Evolutionary conservation across 2,888 invertebrate species (phyloP).

Genomic region (Thereva unica): DNA sequence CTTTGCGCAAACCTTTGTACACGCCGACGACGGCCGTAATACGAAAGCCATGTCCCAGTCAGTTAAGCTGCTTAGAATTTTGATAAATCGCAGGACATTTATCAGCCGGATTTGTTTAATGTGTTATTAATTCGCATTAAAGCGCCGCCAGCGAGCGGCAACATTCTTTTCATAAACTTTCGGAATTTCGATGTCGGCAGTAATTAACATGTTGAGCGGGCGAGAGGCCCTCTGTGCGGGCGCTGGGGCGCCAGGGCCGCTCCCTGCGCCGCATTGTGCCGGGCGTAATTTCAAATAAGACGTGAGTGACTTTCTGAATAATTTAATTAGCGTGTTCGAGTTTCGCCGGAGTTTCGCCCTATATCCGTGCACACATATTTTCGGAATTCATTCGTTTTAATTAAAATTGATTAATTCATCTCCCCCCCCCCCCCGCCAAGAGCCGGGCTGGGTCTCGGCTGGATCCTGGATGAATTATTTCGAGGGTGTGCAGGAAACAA

Average conservation of each 20-base stretch:
- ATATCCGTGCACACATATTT: slow-evolving; percentile 6
- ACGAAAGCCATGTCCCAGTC: slow-evolving; percentile 17
- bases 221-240: background rate
- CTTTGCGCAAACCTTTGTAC: too few relatives aligned
- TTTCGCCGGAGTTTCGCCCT: slow-evolving; percentile 1
- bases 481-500: too few relatives aligned
- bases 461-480: too few relatives aligned
- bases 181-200: too few relatives aligned
- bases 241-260: background rate
- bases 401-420: slow-evolving; percentile 21
- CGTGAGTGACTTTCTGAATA: background rate
- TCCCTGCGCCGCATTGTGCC: background rate
- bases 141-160: too few relatives aligned
- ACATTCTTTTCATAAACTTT: too few relatives aligned
- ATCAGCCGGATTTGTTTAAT: slow-evolving; percentile 32
- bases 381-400: slow-evolving; percentile 19
- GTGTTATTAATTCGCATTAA: background rate
- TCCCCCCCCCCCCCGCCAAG: background rate
- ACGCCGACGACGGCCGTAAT: background rate
- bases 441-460: too few relatives aligned
- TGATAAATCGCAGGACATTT: slow-evolving; percentile 38
- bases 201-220: too few relatives aligned
- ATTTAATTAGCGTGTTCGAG: background rate
- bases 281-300: background rate
- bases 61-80: slow-evolving; percentile 36